Base-by-base conservation (phyloP, 1,140 invertebrate species). In the Euura lappo region DNA sequence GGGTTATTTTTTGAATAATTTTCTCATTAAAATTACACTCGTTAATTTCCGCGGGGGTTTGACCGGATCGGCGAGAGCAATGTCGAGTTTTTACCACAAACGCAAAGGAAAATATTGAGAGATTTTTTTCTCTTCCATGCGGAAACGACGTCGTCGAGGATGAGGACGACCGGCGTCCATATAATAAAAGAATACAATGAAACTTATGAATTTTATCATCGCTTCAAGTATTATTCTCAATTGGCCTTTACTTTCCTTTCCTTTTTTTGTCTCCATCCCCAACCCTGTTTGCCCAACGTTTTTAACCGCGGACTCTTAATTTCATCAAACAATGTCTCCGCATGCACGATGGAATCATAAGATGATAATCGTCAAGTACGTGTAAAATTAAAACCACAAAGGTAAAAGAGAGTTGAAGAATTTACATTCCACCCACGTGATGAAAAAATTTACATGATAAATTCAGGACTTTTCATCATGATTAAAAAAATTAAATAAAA, bases 371-470 rank as follows among this genome's bases (percentile, higher is more conserved):
- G 28, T 28, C 28, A 28, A 28, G 28, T 1, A 28, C 28, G 1
- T 28, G 28, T 28, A 28, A 28, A 28, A 28, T 28, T 28, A 28
- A 28, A 28, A 28, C 28, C 28, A 28, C 28, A n/a, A 6, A 60
- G 6, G 51, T 11, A 60, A 60, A 60, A 6, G 51, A 60, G 51
- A 60, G 51, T 8, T n/a, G 51, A 4, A 6, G 13, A n/a, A 60
- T n/a, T 60, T 60, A 60, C 51, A 60, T n/a, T 60, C 10, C 8
- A 11, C 13, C 13, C 51, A n/a, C 51, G 3, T 60, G 28, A 60
- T 60, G 13, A 60, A 11, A 60, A 60, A 11, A 83, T 84, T 84
- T 81, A 80, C 82, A 84, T 84, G 83, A 84, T 83, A 79, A 84
- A 83, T 80, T 79, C 83, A 79, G 78, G 78, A 80, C 28, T 28